Base-by-base conservation (phyloP, 1,140 invertebrate genomes). In the Temnothorax curvispinosus region DNA sequence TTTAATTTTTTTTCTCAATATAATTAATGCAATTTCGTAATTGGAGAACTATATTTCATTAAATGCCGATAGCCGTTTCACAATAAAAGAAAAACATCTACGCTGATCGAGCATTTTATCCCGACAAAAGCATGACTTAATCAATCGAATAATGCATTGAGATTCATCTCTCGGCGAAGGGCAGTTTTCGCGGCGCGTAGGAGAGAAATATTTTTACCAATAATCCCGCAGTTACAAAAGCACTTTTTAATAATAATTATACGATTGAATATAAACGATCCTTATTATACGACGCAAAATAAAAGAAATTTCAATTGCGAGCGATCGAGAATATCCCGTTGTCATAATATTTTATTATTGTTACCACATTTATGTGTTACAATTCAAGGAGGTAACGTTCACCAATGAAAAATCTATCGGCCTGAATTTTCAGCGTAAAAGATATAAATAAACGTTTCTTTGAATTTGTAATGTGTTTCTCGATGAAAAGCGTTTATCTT, bases 221-320 rank as follows among this genome's bases (percentile, higher is more conserved):
- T 84, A 84, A 84, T 75, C 32, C 35, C 18, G 54, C 52, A 75
- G 69, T 75, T 62, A 44, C 54, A 27, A 74, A 81, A 75, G 69
- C 54, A 75, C 52, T 84, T 75, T 84, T 84, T 54, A 75, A 74
- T 60, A 56, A 81, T 81, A 82, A 84, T 84, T 84, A 84, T 75
- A 32, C 80, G 18, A 81, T 56, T 69, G 77, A 81, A 84, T 84
- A 84, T 84, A 84, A 84, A 62, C 27, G 69, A 75, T 75, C 32
- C n/a, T 75, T 21, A 84, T 75, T 74, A 74, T 50, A 75, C 27
- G 54, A 32, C 18, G 41, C 44, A 80, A 84, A 84, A 84, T 84
- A 84, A 50, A 21, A 8, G 54, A 60, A 47, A 75, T 47, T 50
- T 27, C 18, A 44, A 84, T 50, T 32, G 69, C 44, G n/a, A 84